Percentiles rank a stretch among this genome's conserved stretches.
These are phyloP conservation scores for Leucozona laternaria DNA, from an alignment of 2,888 invertebrate genomes.

Conservation along the genomic window DNA sequence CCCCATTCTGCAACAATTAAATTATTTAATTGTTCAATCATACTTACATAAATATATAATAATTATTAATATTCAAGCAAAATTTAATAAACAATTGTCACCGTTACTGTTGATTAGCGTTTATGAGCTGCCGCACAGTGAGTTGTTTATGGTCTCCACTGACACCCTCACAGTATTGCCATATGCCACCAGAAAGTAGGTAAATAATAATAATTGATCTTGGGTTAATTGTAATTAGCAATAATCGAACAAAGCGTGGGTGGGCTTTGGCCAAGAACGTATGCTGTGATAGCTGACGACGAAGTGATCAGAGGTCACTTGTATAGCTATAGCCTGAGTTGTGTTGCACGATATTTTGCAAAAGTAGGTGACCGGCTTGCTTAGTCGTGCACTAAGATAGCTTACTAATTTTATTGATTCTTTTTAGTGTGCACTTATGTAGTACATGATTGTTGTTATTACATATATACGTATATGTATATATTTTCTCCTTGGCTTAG, in stretches of 20 bases:
- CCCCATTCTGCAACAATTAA: slow-evolving; percentile 21
- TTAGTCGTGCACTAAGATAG: slow-evolving; percentile 60
- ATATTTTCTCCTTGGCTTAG: slow-evolving; percentile 7
- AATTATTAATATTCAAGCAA: slow-evolving; percentile 44
- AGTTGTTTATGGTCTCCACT: background rate
- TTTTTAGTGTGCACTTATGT: slow-evolving; percentile 30
- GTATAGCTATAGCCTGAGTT: background rate
- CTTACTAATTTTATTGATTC: slow-evolving; percentile 42
- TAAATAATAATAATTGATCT: slow-evolving; percentile 63
- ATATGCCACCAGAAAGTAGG: slow-evolving; percentile 12
- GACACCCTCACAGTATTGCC: slow-evolving; percentile 1
- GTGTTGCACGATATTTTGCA: slow-evolving; percentile 38
- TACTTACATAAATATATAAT: slow-evolving; percentile 56
- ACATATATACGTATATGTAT: too few species aligned
- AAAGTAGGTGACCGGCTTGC: slow-evolving; percentile 70
- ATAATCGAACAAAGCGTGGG: slow-evolving; percentile 48
- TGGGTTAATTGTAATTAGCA: slow-evolving; percentile 73
- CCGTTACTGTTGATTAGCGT: slow-evolving; percentile 60
- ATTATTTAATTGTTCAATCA: slow-evolving; percentile 59
- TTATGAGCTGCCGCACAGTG: slow-evolving; percentile 13
- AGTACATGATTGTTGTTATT: background rate
- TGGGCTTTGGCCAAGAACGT: slow-evolving; percentile 44
- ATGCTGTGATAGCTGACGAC: slow-evolving; percentile 30
- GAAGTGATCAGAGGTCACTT: slow-evolving; percentile 27
- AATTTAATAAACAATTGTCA: slow-evolving; percentile 61